A percentile compares a stretch with the other conserved stretches of the same genome.
Conservation (phyloP, 2,888 invertebrate species). For the Agrypnus murinus region DNA sequence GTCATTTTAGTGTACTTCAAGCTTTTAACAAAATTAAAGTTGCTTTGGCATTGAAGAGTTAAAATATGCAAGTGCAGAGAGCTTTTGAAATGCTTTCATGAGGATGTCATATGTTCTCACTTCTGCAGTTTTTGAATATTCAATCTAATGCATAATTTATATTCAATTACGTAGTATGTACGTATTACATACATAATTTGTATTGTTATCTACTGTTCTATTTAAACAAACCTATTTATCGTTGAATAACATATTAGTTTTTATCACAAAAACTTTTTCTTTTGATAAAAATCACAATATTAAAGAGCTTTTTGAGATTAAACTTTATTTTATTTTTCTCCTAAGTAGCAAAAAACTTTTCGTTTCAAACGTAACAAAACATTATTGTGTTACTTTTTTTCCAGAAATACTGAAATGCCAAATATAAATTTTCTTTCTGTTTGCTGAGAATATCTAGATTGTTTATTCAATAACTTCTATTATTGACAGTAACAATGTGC, state of each 20-base stretch:
- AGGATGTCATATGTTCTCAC: slow-evolving; percentile 11
- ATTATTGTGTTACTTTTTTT: slow-evolving; percentile 17
- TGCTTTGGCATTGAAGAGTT: slow-evolving; percentile 32
- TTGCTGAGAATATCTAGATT: slow-evolving; percentile 17
- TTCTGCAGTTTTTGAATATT: slow-evolving; percentile 19
- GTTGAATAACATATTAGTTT: no score
- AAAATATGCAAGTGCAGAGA: slow-evolving; percentile 34
- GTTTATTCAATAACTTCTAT: slow-evolving; percentile 41
- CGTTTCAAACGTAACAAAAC: neutral
- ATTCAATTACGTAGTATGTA: no score
- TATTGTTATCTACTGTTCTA: no score
- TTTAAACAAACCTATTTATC: no score
- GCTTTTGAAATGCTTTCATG: slow-evolving; percentile 29
- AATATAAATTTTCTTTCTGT: slow-evolving; percentile 28
- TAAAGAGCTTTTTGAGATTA: no score
- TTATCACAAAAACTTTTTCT: no score
- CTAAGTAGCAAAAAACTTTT: neutral
- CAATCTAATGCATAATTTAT: no score
- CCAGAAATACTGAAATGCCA: neutral
- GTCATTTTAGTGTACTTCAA: slow-evolving; percentile 11
- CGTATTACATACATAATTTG: no score
- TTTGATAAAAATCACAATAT: no score
- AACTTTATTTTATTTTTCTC: no score
- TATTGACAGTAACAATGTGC: slow-evolving; percentile 34
- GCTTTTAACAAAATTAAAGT: slow-evolving; percentile 37